Evolutionary conservation across 2,113 vertebrate genomes (phyloP), one percentile per base, ranked within the genome.

Genomic region (Lophius piscatorius): DNA sequence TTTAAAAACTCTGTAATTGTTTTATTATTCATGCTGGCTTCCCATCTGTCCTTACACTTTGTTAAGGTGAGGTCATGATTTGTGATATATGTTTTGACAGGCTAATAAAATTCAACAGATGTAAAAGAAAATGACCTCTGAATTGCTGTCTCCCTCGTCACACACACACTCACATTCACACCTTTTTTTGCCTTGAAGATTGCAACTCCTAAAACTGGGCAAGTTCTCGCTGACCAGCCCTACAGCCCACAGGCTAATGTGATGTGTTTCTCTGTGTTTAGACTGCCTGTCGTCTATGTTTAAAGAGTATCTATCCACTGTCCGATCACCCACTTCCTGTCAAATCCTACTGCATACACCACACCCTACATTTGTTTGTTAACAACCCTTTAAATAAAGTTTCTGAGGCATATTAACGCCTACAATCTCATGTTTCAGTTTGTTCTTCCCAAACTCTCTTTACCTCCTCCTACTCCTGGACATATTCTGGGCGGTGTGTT

Each of bases 281-380:
- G 29, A 47, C 65, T 35, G 23, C 6, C 31, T 47, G 24, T 22
- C 34, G 33, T 57, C 47, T 70, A 16, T 65, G 50, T 76, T 79
- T 74, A 71, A 73, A 58, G 24, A 20, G 29, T 52, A 64, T 58
- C 57, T 36, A 20, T 60, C 50, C 44, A 59, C 69, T 56, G 26
- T 31, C 10, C 41, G 63, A 49, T 35, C 63, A 50, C 44, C 54
- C 68, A 70, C 36, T 80, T 80, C 79, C 84, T 83, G 51, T 54
- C 36, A 67, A 66, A 76, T 45, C 35, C 52, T 11, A 73, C 79
- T 50, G 55, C 54, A 74, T 68, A 52, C 62, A 74, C 65, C 65
- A 54, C 74, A 6, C 54, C 72, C 80, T 74, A 55, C 44, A 63
- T 60, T 62, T 76, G 65, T 74, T 76, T 82, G 69, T 63, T 54